Base-by-base conservation (phyloP, 1,140 invertebrate genomes). In the Brachionus sp. region DNA sequence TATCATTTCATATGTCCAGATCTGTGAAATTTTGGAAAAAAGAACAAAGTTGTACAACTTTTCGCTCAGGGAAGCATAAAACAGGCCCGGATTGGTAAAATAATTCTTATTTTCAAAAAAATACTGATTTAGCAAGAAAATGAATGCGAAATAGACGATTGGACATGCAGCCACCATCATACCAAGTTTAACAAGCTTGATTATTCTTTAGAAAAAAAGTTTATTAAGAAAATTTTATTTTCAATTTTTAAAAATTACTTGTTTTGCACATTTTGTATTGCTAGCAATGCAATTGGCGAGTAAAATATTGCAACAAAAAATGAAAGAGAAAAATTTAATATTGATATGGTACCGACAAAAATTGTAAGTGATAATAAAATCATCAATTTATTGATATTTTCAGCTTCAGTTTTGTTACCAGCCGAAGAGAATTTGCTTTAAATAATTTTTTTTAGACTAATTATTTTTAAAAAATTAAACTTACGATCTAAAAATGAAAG, bases 221-320 rank as follows among this genome's bases (percentile, higher is more conserved):
- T 2, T n/a, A 0, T 0, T 46, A 46, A 19, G 10, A 25, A 75
- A 75, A 46, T 13, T 23, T 64, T 12, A 4, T 64, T 57, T 16
- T 16, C 1, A 3, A n/a, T 66, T 37, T 37, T 16, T 70, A 0
- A 37, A 19, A 39, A 19, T 44, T 75, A 75, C 70, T 33, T 75
- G 19, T 25, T 75, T 5, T 46, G 7, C 12, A 75, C 16, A n/a
- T 46, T 46, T 75, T 46, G 70, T 1, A 75, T 44, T 25, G 70
- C 37, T 46, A 75, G 4, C 2, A 75, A 5, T 13, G 70, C 44
- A 25, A 75, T 46, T 9, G 77, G 77, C 16, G 39, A 39, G 19
- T 62, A 80, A 44, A 80, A 57, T 4, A 80, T 19, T 62, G 77
- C 46, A 4, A 80, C 35, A 19, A 80, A 62, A 57, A 80, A 80